Conservation (phyloP, 2,888 invertebrate genomes). For the Megaustenia siamemsis region DNA sequence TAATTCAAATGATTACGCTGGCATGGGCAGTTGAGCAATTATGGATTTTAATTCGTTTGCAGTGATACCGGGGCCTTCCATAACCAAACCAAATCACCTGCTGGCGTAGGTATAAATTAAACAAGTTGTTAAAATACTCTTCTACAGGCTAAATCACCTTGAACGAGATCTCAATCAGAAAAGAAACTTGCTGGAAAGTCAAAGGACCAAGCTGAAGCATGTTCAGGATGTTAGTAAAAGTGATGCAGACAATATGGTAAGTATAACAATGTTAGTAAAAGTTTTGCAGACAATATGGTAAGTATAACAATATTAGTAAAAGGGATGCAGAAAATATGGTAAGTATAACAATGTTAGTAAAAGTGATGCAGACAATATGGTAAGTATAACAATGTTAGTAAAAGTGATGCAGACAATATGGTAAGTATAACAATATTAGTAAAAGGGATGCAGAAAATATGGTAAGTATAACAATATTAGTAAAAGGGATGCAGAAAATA, state of each 20-base stretch:
- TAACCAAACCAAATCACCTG: too few species aligned
- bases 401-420: neutral
- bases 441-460: neutral
- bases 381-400: neutral
- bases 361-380: neutral
- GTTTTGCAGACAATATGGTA: neutral
- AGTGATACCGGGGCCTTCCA: too few species aligned
- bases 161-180: conserved; percentile 78
- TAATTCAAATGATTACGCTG: too few species aligned
- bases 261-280: conserved; percentile 41
- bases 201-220: conserved; percentile 72
- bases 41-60: too few species aligned
- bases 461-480: neutral
- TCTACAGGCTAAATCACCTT: conserved; percentile 70
- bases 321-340: too few species aligned
- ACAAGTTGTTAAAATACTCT: neutral
- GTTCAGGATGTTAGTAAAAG: conserved; percentile 73
- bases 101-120: neutral
- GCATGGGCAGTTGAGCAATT: too few species aligned
- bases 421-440: neutral
- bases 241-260: conserved; percentile 74
- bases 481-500: too few species aligned
- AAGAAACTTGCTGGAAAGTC: conserved; percentile 76
- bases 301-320: neutral
- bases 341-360: neutral